Conservation (phyloP, 2,113 vertebrate species). For the Sorex araneus region DNA sequence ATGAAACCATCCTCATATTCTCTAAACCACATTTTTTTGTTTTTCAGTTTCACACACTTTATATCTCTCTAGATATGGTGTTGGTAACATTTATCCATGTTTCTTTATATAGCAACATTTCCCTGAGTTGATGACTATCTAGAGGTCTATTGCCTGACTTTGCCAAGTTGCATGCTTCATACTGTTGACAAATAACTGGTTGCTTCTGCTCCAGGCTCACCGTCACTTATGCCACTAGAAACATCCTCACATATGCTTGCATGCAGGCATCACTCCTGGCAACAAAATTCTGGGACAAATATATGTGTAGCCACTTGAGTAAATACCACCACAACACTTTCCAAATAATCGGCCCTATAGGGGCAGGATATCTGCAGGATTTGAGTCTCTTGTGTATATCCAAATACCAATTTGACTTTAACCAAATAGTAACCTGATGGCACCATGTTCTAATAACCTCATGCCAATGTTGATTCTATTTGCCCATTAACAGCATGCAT, state of each 20-base stretch:
- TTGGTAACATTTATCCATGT: neutral
- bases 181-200: neutral
- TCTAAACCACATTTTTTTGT: neutral
- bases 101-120: neutral
- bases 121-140: neutral
- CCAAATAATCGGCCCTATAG: neutral
- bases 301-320: neutral
- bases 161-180: neutral
- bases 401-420: neutral
- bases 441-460: too few species aligned
- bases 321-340: neutral
- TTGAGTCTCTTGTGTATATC: neutral
- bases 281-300: neutral
- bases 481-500: neutral
- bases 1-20: neutral
- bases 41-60: neutral
- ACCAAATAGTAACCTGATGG: too few species aligned
- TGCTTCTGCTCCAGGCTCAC: neutral
- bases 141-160: neutral
- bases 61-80: neutral
- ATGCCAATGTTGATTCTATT: too few species aligned
- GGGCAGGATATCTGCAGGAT: neutral
- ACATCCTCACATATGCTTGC: neutral
- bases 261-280: neutral
- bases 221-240: accelerated